Percentiles rank a stretch among this genome's conserved stretches.
phyloP scores from a whole-genome alignment of 1,140 invertebrate genomes.

The Papilio dardanus region DNA sequence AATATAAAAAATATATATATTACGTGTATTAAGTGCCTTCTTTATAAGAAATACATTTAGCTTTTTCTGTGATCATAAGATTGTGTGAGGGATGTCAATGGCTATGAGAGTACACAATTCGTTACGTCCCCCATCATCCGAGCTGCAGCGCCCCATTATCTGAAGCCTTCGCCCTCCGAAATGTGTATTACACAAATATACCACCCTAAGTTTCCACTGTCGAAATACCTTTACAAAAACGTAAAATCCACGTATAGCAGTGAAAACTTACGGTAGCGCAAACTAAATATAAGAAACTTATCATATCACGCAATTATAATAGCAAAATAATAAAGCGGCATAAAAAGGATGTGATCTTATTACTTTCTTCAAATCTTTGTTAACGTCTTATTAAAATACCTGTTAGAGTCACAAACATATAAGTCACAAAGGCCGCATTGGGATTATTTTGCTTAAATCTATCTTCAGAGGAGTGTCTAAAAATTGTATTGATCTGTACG shows the following conservation, averaged over 20 bases:
- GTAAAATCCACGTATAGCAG: neutral
- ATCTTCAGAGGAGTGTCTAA: constrained; percentile 45
- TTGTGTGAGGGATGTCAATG: constrained; percentile 31
- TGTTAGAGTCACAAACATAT: constrained; percentile 33
- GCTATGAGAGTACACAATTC: constrained; percentile 24
- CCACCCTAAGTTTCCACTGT: neutral
- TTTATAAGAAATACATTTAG: neutral
- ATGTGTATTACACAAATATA: constrained; percentile 4
- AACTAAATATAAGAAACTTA: neutral
- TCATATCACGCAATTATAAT: constrained; percentile 23
- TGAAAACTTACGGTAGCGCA: neutral
- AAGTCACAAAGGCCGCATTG: constrained; percentile 35
- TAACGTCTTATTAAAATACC: constrained; percentile 29
- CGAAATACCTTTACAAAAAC: neutral
- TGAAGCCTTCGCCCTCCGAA: neutral
- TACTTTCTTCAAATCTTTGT: neutral
- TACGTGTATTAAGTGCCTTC: no score
- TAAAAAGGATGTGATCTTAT: neutral
- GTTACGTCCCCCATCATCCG: constrained; percentile 30
- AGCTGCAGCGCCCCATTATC: constrained; percentile 30
- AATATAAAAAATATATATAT: neutral
- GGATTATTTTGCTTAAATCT: constrained; percentile 55
- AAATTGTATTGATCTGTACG: constrained; percentile 72
- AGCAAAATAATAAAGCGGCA: neutral
- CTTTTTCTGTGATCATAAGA: constrained; percentile 11